These are phyloP conservation scores for Zalophus californianus DNA, from an alignment of 2,797 vertebrate genomes.

Conservation along the genomic window DNA sequence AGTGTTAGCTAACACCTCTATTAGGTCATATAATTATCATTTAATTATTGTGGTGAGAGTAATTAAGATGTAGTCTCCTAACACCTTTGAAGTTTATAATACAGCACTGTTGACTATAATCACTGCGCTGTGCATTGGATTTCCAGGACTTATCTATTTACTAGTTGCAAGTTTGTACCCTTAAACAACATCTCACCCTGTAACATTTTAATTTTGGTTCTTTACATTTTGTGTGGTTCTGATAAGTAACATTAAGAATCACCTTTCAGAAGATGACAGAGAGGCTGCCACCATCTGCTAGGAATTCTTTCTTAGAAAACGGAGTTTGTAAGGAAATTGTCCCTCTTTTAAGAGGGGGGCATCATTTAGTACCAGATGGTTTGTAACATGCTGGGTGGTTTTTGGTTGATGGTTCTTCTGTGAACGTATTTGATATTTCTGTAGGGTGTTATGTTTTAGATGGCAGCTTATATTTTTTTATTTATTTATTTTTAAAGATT, in stretches of 20 bases:
- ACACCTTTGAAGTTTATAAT: background rate
- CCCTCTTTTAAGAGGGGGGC: background rate
- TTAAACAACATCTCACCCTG: background rate
- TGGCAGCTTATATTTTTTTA: background rate
- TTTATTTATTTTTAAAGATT: background rate
- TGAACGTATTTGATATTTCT: background rate
- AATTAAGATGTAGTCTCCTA: background rate
- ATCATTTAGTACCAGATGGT: background rate
- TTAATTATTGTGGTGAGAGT: background rate
- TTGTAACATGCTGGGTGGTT: background rate
- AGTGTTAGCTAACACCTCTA: background rate
- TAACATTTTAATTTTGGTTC: background rate
- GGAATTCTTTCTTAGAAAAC: background rate
- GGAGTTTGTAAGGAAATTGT: background rate
- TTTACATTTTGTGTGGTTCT: conserved; percentile 37
- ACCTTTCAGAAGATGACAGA: background rate
- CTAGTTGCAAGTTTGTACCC: background rate
- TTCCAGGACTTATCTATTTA: background rate
- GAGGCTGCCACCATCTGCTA: background rate
- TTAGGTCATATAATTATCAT: background rate
- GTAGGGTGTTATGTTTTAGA: background rate
- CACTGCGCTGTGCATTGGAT: background rate
- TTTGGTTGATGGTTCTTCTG: background rate
- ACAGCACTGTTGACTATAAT: background rate
- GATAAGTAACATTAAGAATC: background rate